These are phyloP conservation scores for Ptilonorhynchus violaceus DNA, from an alignment of 2,113 vertebrate species.

Conservation along the genomic window DNA sequence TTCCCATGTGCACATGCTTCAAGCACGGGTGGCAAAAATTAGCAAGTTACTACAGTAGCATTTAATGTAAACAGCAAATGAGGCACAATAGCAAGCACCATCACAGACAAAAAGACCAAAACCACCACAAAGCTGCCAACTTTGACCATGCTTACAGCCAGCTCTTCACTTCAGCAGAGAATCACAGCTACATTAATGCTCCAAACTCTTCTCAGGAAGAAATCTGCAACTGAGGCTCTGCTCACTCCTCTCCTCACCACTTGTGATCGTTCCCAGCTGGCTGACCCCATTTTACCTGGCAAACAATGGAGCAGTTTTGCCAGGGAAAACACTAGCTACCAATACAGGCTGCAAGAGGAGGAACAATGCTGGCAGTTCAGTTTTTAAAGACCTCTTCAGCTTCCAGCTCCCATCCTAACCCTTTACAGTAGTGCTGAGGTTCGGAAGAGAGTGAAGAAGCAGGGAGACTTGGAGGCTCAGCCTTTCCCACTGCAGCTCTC, in stretches of 20 bases:
- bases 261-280: neutral
- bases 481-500: accelerated
- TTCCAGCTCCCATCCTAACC: neutral
- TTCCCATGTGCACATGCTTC: accelerated
- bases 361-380: neutral
- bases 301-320: neutral
- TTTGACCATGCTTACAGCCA: neutral
- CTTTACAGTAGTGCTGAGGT: accelerated
- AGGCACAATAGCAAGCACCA: constrained; percentile 42
- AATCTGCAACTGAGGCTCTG: neutral
- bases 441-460: neutral
- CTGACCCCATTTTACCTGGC: neutral
- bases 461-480: neutral
- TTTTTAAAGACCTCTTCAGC: neutral
- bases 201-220: neutral
- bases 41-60: neutral
- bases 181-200: neutral
- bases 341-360: neutral
- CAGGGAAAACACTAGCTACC: neutral
- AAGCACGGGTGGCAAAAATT: neutral
- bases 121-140: neutral
- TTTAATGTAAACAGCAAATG: constrained; percentile 22
- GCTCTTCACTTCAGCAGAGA: neutral
- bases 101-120: neutral
- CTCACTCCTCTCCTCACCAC: neutral